These are phyloP conservation scores for Tetraneura akinire DNA, from an alignment of 1,140 invertebrate species.

Conservation along the genomic window DNA sequence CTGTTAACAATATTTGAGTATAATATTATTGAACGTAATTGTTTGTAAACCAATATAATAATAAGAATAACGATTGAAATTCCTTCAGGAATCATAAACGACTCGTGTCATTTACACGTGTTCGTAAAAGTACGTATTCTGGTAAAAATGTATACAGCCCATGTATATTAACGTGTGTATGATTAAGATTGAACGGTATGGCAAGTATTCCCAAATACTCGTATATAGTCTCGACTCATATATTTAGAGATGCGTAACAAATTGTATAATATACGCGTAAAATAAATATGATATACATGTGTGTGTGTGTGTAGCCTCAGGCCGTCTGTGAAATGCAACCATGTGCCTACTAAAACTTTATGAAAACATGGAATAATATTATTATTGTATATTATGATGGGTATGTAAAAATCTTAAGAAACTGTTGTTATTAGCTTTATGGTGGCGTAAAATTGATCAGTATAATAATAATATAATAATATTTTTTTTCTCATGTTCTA, in stretches of 20 bases:
- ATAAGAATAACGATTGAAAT: neutral
- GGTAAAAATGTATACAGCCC: neutral
- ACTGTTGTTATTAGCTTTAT: neutral
- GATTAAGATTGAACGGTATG: slow-evolving; percentile 25
- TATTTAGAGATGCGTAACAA: slow-evolving; percentile 6
- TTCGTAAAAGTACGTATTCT: neutral
- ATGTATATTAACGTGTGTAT: neutral
- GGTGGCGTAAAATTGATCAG: neutral
- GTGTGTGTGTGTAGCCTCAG: neutral
- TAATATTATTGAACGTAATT: no score
- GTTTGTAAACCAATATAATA: neutral
- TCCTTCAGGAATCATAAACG: neutral
- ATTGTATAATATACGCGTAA: neutral
- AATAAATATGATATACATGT: neutral
- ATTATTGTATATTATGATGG: neutral
- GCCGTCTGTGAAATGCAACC: neutral
- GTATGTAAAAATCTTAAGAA: neutral
- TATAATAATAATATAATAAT: neutral
- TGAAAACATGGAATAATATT: no score
- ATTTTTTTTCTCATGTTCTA: neutral
- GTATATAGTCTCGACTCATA: neutral
- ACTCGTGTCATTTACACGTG: neutral
- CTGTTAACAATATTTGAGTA: neutral
- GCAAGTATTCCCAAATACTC: neutral
- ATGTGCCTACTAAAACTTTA: neutral